Evolutionary conservation across 2,888 invertebrate species (phyloP).

Genomic region (Ethmia dodecea): DNA sequence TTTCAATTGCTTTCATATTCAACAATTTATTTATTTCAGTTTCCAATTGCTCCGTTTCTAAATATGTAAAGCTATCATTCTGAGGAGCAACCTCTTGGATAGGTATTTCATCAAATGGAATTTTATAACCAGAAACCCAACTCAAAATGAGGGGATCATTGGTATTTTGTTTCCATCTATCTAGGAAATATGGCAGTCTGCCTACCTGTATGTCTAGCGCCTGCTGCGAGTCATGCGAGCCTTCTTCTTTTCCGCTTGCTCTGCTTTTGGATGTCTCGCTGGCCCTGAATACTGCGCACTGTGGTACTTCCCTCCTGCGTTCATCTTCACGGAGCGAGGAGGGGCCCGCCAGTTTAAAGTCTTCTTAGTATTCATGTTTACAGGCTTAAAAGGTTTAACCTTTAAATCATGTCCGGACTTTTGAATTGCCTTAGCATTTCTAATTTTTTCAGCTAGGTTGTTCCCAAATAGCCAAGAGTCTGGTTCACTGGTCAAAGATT

Average conservation of each 20-base stretch:
- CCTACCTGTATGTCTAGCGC: conserved; percentile 10
- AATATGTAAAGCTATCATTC: conserved; percentile 2
- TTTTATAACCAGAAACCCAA: conserved; percentile 13
- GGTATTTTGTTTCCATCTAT: conserved; percentile 10
- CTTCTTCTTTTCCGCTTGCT: neutral
- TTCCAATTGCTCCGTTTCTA: conserved; percentile 2
- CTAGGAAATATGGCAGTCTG: conserved; percentile 7
- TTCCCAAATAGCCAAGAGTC: neutral
- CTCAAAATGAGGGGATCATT: conserved; percentile 7
- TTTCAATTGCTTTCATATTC: conserved; percentile 5
- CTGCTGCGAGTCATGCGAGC: conserved; percentile 1
- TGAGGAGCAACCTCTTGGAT: neutral
- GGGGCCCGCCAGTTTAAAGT: conserved; percentile 13
- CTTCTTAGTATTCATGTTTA: neutral
- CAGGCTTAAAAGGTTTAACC: neutral
- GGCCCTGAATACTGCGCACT: neutral
- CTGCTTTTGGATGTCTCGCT: neutral
- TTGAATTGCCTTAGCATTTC: conserved; percentile 8
- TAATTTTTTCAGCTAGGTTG: conserved; percentile 8
- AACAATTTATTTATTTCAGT: conserved; percentile 8
- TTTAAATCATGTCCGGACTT: conserved; percentile 6
- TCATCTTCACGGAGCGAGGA: conserved; percentile 2
- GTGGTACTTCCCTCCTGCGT: conserved; percentile 1
- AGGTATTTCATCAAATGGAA: conserved; percentile 9
- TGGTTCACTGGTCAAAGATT: conserved; percentile 3